Base-by-base conservation (phyloP, 23 tunicate species). In the Oikopleura dioica region DNA sequence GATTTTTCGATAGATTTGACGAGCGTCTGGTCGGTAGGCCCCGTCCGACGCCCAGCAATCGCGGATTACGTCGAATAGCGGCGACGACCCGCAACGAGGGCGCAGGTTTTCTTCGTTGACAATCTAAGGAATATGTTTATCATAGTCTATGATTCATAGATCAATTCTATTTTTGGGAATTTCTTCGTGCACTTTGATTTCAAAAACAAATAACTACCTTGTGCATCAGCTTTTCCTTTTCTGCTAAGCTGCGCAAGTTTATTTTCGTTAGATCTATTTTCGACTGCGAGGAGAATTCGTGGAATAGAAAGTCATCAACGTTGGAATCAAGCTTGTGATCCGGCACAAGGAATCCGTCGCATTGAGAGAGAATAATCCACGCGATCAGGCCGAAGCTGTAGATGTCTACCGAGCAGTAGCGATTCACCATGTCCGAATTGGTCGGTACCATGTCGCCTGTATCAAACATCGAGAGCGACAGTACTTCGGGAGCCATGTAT, bases 371-470 rank as follows among this genome's bases (percentile, higher is more conserved):
- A 28, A 63, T 28, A 21, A 63, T 23, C 72, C 72, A 63, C 33
- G 72, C 72, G 2, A 63, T 63, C 72, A 63, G 72, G 26, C 72
- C 26, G 72, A 63, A 63, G 26, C 72, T 63, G 33, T 63, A 63
- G 26, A 63, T 63, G 26, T 63, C 72, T 2, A 31, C 72, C 33
- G 72, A 63, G 72, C 72, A 63, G 26, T 63, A 63, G 2, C 72
- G 72, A 24, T 24, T 63, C 32, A 63, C 72, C 16, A 63, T 63
- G 33, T 63, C 72, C 16, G 32, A 16, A 28, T 24, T 28, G 4
- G 72, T 63, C 72, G 26, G 26, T 2, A 12, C 72, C 33, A 63
- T 16, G 26, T 63, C 72, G 2, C 72, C 72, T 2, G 26, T 31
- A 21, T 28, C 72, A 63, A 63, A 63, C 72, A 63, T 63, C 26